Base-by-base conservation (phyloP, 2,797 vertebrate species). In the Takifugu ocellatus region DNA sequence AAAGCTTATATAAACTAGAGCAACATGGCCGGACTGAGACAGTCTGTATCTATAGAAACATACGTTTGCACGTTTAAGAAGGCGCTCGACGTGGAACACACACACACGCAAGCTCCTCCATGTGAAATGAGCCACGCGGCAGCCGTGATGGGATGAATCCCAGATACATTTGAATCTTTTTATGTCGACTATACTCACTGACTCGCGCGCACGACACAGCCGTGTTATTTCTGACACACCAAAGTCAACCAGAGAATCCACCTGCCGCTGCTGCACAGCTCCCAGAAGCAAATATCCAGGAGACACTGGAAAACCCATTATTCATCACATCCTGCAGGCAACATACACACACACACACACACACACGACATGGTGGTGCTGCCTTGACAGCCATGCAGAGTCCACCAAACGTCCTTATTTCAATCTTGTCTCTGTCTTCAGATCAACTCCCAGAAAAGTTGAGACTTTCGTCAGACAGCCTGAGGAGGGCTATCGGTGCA, bases 271-370 rank as follows among this genome's bases (percentile, higher is more conserved):
- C 59, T 70, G 71, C 75, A 66, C 56, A 66, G 68, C 68, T 54
- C 63, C 66, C 14, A 65, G 57, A 77, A 49, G 66, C 54, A 72
- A 74, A 79, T 68, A 79, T 79, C 74, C 68, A 70, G 69, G 72
- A 68, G 81, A 75, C 60, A 69, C 73, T 84, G 78, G 59, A 75
- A 77, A 72, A 68, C 56, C 54, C 72, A 78, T 82, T 83, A 83
- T 81, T 84, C 82, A 79, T 77, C 67, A 75, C 58, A 54, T 39
- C 21, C 73, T 61, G 59, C 61, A 67, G 77, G 62, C 66, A 69
- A 56, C 68, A 45, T 47, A 0, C 0, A 15, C 7, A 46, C 31
- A 45, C 33, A 45, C 43, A 54, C 8, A 26, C 8, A 42, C 7
- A 29, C 27, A 52, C 14, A 29, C 21, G 54, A 58, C 45, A 14